These are phyloP conservation scores for Cyprinodon tularosa DNA, from an alignment of 2,113 vertebrate species.

Conservation along the genomic window DNA sequence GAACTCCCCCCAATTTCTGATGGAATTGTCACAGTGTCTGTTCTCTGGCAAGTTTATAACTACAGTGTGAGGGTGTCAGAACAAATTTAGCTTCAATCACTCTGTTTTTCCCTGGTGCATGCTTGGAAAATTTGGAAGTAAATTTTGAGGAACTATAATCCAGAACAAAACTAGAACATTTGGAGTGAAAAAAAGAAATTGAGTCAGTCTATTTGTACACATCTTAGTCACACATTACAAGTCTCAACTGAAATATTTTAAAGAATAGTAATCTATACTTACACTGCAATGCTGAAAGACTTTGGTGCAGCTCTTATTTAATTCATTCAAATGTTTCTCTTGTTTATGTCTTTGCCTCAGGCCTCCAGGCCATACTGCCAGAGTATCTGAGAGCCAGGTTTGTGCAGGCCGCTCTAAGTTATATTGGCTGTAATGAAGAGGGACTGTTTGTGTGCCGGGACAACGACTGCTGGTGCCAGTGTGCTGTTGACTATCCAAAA, in stretches of 20 bases:
- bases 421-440: constrained; percentile 84
- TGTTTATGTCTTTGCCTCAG: constrained; percentile 60
- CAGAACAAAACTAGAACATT: constrained; percentile 49
- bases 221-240: not conserved
- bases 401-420: constrained; percentile 83
- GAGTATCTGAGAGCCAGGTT: constrained; percentile 79
- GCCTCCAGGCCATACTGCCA: constrained; percentile 83
- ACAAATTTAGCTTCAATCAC: constrained; percentile 75
- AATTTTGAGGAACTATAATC: constrained; percentile 56
- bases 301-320: constrained; percentile 10
- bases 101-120: constrained; percentile 41
- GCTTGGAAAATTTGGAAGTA: constrained; percentile 55
- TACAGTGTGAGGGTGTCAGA: constrained; percentile 63
- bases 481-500: constrained; percentile 74
- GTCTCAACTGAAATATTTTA: constrained; percentile 16
- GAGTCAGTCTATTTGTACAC: constrained; percentile 29
- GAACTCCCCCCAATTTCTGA: constrained; percentile 72
- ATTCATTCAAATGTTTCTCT: constrained; percentile 18
- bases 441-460: constrained; percentile 82
- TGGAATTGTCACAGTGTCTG: constrained; percentile 74
- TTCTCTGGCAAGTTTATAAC: constrained; percentile 65
- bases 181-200: constrained; percentile 49
- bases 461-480: constrained; percentile 85
- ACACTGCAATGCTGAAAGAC: constrained; percentile 30
- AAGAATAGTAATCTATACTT: constrained; percentile 11